Conservation (phyloP, 2,888 invertebrate genomes). For the Camptogramma bilineatum region DNA sequence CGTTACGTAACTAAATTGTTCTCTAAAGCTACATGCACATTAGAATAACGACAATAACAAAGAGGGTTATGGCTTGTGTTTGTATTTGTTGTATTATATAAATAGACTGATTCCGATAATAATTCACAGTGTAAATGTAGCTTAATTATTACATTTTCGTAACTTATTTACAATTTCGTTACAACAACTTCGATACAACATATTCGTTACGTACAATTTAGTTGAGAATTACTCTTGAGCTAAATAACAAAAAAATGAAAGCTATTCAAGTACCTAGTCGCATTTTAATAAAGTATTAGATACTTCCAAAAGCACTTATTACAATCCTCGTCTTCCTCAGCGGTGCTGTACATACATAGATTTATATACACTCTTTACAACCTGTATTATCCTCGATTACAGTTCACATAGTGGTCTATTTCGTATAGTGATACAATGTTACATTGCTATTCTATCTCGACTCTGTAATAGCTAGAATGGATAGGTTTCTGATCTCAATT, state of each 20-base stretch:
- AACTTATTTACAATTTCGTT: too few species aligned
- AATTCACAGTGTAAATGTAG: too few species aligned
- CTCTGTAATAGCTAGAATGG: background rate
- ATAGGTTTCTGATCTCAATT: constrained; percentile 1
- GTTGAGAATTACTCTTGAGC: too few species aligned
- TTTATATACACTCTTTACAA: constrained; percentile 12
- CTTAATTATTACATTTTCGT: too few species aligned
- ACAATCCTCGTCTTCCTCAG: constrained; percentile 12
- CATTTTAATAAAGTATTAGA: constrained; percentile 21
- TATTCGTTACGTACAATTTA: too few species aligned
- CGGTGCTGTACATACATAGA: constrained; percentile 14
- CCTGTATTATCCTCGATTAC: constrained; percentile 16
- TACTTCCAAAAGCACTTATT: constrained; percentile 36
- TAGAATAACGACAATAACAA: too few species aligned
- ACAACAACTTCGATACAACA: too few species aligned
- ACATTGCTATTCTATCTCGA: background rate
- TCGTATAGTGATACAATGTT: background rate
- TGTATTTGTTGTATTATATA: too few species aligned
- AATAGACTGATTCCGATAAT: too few species aligned
- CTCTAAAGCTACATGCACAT: too few species aligned
- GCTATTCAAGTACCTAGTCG: background rate
- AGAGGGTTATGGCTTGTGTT: too few species aligned
- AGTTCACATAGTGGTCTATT: background rate
- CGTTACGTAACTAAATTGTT: too few species aligned
- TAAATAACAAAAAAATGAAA: background rate